Conservation (phyloP, 2,797 vertebrate species). For the Cuculus canorus region DNA sequence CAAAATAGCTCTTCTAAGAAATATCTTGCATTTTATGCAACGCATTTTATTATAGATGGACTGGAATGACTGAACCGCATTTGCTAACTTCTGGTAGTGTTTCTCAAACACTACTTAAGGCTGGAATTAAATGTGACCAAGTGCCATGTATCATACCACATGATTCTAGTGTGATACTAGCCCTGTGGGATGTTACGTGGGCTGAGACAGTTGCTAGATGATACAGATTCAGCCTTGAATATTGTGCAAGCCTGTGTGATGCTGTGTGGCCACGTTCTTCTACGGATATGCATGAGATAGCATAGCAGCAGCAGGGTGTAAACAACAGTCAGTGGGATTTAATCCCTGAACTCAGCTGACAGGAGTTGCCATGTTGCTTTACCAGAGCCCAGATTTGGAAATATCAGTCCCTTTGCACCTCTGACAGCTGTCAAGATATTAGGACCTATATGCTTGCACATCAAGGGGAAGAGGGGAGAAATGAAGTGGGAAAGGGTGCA, state of each 20-base stretch:
- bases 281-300: background rate
- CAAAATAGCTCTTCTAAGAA: background rate
- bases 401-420: background rate
- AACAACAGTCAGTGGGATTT: background rate
- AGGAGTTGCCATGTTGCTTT: fast-evolving
- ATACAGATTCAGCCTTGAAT: background rate
- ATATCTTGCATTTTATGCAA: background rate
- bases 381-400: background rate
- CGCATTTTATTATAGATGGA: background rate
- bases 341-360: background rate
- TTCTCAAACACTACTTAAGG: background rate
- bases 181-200: background rate
- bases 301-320: background rate
- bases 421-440: background rate
- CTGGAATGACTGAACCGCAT: background rate
- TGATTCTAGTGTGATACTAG: background rate
- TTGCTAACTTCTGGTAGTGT: background rate
- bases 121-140: background rate
- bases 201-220: background rate
- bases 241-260: background rate
- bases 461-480: background rate
- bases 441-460: background rate
- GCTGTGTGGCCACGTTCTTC: background rate
- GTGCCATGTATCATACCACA: background rate
- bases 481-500: background rate